Conservation (phyloP, 2,888 invertebrate genomes). For the Nebria salina region DNA sequence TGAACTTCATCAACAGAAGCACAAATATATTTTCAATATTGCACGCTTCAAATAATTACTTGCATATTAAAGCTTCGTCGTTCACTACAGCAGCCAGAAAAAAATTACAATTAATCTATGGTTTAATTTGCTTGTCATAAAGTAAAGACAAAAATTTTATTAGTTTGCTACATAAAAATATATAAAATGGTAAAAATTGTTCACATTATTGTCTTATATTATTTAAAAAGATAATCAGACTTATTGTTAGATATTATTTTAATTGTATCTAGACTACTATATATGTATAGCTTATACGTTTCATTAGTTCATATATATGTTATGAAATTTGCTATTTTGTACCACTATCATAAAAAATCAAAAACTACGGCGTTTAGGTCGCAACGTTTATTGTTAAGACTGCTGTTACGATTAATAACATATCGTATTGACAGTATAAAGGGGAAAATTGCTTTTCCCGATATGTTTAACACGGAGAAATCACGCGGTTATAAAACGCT, state of each 20-base stretch:
- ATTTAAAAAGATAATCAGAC: too few relatives aligned
- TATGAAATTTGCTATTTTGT: background rate
- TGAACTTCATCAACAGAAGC: background rate
- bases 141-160: background rate
- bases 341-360: background rate
- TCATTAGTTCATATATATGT: background rate
- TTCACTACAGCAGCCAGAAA: background rate
- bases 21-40: background rate
- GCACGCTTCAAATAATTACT: background rate
- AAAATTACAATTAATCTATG: background rate
- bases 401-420: slow-evolving; percentile 43
- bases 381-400: slow-evolving; percentile 37
- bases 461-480: slow-evolving; percentile 7
- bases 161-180: background rate
- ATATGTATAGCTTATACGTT: too few relatives aligned
- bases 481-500: background rate
- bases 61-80: background rate
- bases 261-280: too few relatives aligned
- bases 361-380: background rate
- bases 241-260: too few relatives aligned
- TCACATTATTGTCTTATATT: background rate
- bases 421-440: slow-evolving; percentile 12
- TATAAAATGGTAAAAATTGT: background rate
- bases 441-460: slow-evolving; percentile 27
- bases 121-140: background rate